Base-by-base conservation (phyloP, 2,888 invertebrate genomes). In the Cataglyphis livida region DNA sequence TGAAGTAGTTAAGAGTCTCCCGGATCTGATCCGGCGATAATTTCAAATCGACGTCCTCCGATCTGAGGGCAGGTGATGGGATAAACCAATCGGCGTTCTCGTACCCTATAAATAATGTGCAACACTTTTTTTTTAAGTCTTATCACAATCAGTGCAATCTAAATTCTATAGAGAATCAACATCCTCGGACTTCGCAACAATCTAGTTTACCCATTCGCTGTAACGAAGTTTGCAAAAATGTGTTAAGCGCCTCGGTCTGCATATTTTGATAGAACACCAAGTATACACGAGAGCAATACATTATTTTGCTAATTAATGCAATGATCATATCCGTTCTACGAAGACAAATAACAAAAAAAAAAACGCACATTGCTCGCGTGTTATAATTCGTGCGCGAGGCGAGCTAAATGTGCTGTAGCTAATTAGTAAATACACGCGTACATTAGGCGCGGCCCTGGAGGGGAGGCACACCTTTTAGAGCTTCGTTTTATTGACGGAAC, bases 1-100 rank as follows among this genome's bases (percentile, higher is more conserved):
- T 97, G 95, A 99, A 99, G 96, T 99, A 99, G 96, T 99, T 98
- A 92, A 99, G 97, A 82, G 98, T 98, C 95, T 99, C 98, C 95
- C 98, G 97, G 95, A 98, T 98, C 96, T 98, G 98, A 95, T 98
- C 98, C 96, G 98, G 98, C 82, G 98, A 98, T 89, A 99, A 96
- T 92, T 97, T 97, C 92, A 97, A 96, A 92, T 98, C 97, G 90
- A 96, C 96, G 93, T 97, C 96, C 92, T 95, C 95, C 90, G 96
- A 96, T 90, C 97, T 96, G 89, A 98, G 95, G 86, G 98, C 98
- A 87, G 98, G 98, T 86, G 98, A 97, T 79, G 98, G 98, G 92
- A 99, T 97, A 95, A 97, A 98, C 98, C 98, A 98, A 95, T 98
- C 98, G 93, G 97, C 97, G 96, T 98, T 98, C 95, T 98, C 97